Base-by-base conservation (phyloP, 1,140 invertebrate species). In the Eueides isabella region DNA sequence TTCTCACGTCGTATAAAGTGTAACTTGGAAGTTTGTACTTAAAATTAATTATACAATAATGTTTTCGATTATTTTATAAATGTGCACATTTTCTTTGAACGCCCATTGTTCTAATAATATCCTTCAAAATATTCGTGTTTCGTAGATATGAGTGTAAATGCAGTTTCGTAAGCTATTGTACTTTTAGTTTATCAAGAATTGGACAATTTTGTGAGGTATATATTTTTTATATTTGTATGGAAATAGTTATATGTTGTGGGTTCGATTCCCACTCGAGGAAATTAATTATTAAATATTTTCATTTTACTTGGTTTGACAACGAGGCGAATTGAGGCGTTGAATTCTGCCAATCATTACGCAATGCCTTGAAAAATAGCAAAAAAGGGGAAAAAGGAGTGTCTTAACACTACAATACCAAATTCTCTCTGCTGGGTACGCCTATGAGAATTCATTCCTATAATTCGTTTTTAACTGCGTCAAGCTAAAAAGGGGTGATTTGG, bases 121-220 rank as follows among this genome's bases (percentile, higher is more conserved):
- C 41, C 41, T 48, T 48, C 41, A n/a, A 48, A 48, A 48, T 48
- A 48, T 48, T 48, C 41, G 41, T 48, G 41, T 48, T 48, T 48
- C 41, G 6, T 2, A 48, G n/a, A 48, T 19, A 48, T 48, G n/a
- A 19, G 41, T 23, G n/a, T 19, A 48, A n/a, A n/a, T 48, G 41
- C n/a, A 9, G n/a, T 48, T 48, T 48, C 41, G 41, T 19, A 48
- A 48, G 14, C 41, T 48, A 48, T 48, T 48, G 41, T 48, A n/a
- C 3, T n/a, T 38, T 23, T 0, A 0, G 41, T 2, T 48, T 19
- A 48, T 48, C n/a, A 48, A 19, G 41, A 48, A 48, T 19, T 48
- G 16, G n/a, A 23, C 41, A 0, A 48, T 48, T 48, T 48, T 19
- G 41, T 48, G n/a, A 48, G n/a, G 19, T 19, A n/a, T 44, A 33